These are phyloP conservation scores for Oncorhynchus keta DNA, from an alignment of 2,113 vertebrate species.

Conservation along the genomic window DNA sequence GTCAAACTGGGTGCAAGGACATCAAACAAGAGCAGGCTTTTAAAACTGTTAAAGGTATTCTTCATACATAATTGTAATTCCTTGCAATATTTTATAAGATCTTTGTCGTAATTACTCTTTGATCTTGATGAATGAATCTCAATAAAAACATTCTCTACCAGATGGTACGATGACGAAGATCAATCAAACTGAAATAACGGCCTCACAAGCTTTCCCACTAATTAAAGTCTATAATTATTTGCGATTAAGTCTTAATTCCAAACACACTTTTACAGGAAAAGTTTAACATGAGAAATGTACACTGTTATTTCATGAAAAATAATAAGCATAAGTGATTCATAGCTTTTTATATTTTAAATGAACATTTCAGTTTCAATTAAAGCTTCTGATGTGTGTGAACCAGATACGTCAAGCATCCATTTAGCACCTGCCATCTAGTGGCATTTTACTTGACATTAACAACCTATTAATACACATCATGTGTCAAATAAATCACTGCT, in stretches of 20 bases:
- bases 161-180: background rate
- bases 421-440: too few relatives aligned
- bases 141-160: background rate
- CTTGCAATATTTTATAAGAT: background rate
- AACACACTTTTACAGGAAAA: background rate
- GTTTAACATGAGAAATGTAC: background rate
- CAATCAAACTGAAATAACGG: background rate
- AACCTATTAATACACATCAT: too few relatives aligned
- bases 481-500: too few relatives aligned
- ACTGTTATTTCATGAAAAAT: background rate
- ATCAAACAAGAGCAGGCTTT: too few relatives aligned
- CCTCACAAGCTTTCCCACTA: background rate
- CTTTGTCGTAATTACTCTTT: background rate
- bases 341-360: background rate
- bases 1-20: background rate
- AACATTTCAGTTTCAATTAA: background rate
- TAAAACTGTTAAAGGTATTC: background rate
- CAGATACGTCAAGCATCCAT: too few relatives aligned
- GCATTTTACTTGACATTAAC: too few relatives aligned
- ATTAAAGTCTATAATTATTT: background rate
- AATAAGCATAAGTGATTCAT: background rate
- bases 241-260: background rate
- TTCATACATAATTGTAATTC: background rate
- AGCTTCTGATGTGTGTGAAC: too few relatives aligned
- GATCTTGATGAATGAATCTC: background rate